Evolutionary conservation across 2,113 vertebrate species (phyloP).

Genomic region (Antigone vipio): DNA sequence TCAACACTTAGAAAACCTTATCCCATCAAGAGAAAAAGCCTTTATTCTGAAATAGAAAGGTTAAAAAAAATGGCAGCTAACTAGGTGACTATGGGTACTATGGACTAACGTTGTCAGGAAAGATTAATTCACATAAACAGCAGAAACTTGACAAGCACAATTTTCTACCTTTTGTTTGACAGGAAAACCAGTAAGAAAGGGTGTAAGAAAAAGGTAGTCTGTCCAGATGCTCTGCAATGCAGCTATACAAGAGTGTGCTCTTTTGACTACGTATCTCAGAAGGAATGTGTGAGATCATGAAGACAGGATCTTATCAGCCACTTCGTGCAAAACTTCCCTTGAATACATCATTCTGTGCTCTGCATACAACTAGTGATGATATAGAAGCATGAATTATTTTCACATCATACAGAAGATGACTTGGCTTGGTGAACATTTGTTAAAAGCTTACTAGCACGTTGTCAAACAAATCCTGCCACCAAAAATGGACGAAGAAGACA

Average conservation of each 20-base stretch:
- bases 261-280: conserved; percentile 1
- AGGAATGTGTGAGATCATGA: conserved; percentile 1
- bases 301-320: background rate
- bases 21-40: background rate
- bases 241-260: background rate
- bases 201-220: background rate
- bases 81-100: background rate
- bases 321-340: background rate
- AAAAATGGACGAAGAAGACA: background rate
- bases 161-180: background rate
- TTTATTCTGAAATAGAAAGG: background rate
- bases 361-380: background rate
- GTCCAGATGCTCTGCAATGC: background rate
- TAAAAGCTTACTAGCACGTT: background rate
- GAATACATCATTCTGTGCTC: background rate
- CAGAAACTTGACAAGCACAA: background rate
- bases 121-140: background rate
- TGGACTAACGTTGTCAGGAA: background rate
- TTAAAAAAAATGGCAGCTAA: background rate
- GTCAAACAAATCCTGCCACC: background rate
- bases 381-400: background rate
- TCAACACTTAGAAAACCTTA: background rate
- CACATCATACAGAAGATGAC: background rate
- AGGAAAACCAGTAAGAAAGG: background rate
- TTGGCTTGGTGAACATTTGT: background rate